A percentile compares a stretch with the other conserved stretches of the same genome.
phyloP scores from a whole-genome alignment of 2,797 vertebrate species.

The Enteromius paludinosus region DNA sequence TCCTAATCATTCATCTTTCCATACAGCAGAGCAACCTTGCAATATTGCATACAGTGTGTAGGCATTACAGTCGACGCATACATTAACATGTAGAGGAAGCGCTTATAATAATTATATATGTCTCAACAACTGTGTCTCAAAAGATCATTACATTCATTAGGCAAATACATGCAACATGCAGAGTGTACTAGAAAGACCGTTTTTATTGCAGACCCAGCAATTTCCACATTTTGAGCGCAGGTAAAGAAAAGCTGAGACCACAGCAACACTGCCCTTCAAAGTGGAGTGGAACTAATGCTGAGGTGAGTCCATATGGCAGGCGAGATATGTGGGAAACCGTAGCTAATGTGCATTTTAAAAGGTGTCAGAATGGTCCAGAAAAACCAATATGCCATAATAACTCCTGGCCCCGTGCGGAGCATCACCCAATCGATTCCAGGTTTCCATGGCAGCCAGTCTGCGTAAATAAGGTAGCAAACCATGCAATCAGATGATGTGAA shows the following conservation, averaged over 20 bases:
- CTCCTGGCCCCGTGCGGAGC: conserved; percentile 62
- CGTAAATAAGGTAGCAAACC: conserved; percentile 62
- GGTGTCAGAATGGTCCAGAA: conserved; percentile 55
- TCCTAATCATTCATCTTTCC: background rate
- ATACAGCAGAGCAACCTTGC: background rate
- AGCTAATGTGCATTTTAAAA: conserved; percentile 67
- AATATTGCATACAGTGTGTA: background rate
- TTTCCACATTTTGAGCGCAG: conserved; percentile 18
- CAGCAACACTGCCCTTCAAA: conserved; percentile 66
- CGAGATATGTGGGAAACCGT: conserved; percentile 60
- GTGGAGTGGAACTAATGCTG: conserved; percentile 70
- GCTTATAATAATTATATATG: background rate
- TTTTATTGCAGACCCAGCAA: conserved; percentile 31
- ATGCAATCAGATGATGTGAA: conserved; percentile 62
- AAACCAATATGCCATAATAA: conserved; percentile 71
- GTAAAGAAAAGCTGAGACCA: conserved; percentile 22
- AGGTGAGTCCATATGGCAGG: conserved; percentile 63
- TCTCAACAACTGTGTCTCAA: background rate
- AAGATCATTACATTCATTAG: conserved; percentile 23
- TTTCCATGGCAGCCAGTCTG: conserved; percentile 69
- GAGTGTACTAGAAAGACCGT: background rate
- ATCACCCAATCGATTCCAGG: conserved; percentile 69
- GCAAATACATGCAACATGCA: background rate
- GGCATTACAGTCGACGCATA: background rate
- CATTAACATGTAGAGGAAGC: background rate